Conservation (phyloP, 2,888 invertebrate genomes). For the Megaustenia siamemsis region DNA sequence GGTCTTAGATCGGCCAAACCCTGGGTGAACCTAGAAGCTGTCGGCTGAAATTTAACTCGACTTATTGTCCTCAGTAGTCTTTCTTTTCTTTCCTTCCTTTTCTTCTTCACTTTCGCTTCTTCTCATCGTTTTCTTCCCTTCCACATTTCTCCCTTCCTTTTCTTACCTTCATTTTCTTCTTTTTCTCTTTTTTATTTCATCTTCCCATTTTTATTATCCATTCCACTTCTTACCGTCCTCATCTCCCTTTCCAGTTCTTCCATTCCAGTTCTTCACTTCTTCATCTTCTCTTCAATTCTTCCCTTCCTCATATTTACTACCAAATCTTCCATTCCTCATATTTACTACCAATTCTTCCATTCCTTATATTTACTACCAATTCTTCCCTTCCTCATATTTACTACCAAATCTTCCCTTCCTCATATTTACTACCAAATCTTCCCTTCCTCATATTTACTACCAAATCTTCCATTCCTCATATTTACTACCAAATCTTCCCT, state of each 20-base stretch:
- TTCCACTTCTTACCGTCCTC: background rate
- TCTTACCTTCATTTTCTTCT: background rate
- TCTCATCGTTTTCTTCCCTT: background rate
- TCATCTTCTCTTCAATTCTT: background rate
- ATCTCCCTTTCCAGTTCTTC: background rate
- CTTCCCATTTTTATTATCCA: background rate
- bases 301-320: background rate
- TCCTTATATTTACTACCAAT: background rate
- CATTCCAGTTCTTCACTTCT: background rate
- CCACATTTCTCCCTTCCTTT: background rate
- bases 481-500: background rate
- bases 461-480: background rate
- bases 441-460: no score
- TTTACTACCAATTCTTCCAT: background rate
- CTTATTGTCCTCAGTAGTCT: no score
- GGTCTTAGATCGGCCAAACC: no score
- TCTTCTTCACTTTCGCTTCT: background rate
- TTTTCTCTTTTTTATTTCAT: background rate
- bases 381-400: background rate
- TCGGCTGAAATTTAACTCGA: no score
- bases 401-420: background rate
- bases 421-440: background rate
- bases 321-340: background rate
- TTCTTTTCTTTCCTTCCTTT: background rate
- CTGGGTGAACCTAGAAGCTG: no score